phyloP scores from a whole-genome alignment of 2,888 invertebrate species.

The Choristoneura rosaceana region DNA sequence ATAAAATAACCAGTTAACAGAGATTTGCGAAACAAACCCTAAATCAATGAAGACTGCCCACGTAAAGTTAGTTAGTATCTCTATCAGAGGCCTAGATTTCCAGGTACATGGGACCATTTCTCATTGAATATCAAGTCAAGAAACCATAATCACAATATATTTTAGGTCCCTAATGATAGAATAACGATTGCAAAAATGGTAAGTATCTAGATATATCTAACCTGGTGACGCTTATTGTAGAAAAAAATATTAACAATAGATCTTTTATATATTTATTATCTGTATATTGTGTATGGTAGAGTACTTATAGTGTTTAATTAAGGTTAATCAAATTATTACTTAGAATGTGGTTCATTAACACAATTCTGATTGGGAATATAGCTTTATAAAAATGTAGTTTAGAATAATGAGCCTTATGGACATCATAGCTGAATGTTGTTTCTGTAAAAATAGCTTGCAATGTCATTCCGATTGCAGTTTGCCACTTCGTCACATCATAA shows the following conservation, averaged over 20 bases:
- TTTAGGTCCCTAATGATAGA: conserved; percentile 61
- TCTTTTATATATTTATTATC: conserved; percentile 78
- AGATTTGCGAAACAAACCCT: no score
- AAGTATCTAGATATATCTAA: conserved; percentile 71
- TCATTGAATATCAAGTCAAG: conserved; percentile 74
- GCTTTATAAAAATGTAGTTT: conserved; percentile 87
- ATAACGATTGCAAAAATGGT: conserved; percentile 70
- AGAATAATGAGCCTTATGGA: conserved; percentile 73
- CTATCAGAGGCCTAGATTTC: conserved; percentile 72
- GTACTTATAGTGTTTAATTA: conserved; percentile 60
- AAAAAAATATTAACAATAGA: conserved; percentile 69
- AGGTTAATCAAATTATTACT: conserved; percentile 48
- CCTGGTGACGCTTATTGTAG: conserved; percentile 83
- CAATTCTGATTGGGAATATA: conserved; percentile 86
- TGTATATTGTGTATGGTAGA: conserved; percentile 80
- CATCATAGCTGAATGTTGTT: conserved; percentile 60
- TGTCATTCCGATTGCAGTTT: conserved; percentile 43
- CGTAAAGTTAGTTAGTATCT: conserved; percentile 8
- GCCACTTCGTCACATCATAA: conserved; percentile 1
- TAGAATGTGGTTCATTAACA: conserved; percentile 65
- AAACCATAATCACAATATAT: conserved; percentile 76
- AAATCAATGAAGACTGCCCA: background rate
- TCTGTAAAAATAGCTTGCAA: conserved; percentile 62
- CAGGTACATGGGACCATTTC: conserved; percentile 80
- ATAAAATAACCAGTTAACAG: no score